Evolutionary conservation across 1,140 invertebrate genomes (phyloP).

Genomic region (Drosophila malerkotliana): DNA sequence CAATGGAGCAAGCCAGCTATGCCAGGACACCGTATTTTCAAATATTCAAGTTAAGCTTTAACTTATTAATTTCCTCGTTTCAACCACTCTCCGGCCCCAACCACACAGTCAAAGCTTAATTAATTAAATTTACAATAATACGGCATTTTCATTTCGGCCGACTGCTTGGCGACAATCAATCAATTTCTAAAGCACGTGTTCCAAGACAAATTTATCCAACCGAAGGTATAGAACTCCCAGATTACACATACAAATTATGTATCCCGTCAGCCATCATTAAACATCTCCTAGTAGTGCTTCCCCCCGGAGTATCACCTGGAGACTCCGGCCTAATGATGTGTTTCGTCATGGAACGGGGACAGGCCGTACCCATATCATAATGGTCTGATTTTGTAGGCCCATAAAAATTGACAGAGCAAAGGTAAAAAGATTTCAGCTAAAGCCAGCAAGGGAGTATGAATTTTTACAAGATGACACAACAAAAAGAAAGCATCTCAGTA

Average conservation of each 20-base stretch:
- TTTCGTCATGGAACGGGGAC: neutral
- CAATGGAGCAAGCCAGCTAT: neutral
- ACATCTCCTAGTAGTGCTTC: neutral
- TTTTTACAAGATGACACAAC: slow-evolving; percentile 5
- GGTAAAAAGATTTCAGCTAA: slow-evolving; percentile 1
- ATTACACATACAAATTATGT: neutral
- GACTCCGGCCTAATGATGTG: neutral
- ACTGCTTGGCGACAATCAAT: slow-evolving; percentile 2
- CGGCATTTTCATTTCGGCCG: neutral
- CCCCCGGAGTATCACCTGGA: neutral
- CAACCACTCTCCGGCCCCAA: neutral
- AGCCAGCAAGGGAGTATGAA: neutral
- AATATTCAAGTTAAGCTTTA: neutral
- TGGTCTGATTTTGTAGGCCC: slow-evolving; percentile 2
- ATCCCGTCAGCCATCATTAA: slow-evolving; percentile 6
- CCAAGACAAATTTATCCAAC: slow-evolving; percentile 4
- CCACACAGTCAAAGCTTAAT: neutral
- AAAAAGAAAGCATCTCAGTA: slow-evolving; percentile 1
- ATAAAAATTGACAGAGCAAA: slow-evolving; percentile 1
- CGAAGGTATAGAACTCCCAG: neutral
- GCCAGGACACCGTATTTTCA: neutral
- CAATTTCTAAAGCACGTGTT: slow-evolving; percentile 4
- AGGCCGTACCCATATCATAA: neutral
- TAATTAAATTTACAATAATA: slow-evolving; percentile 6
- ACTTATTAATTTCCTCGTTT: neutral